These are phyloP conservation scores for Sarcophilus harrisii DNA, from an alignment of 2,797 vertebrate genomes.

Conservation along the genomic window DNA sequence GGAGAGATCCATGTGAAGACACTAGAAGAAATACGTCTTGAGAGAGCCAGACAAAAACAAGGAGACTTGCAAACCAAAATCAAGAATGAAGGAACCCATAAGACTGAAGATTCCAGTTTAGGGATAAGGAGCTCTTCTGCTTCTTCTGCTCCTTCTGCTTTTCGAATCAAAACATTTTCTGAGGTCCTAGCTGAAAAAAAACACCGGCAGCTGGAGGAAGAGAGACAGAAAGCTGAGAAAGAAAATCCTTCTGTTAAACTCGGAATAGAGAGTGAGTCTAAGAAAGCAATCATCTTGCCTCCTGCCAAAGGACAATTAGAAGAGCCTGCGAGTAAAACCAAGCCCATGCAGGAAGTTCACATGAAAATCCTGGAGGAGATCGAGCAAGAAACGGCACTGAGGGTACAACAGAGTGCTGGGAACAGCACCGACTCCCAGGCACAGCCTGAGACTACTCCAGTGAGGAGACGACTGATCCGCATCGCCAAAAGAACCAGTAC, in stretches of 20 bases:
- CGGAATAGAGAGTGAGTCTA: conserved; percentile 70
- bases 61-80: conserved; percentile 74
- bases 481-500: conserved; percentile 83
- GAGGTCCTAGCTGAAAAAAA: conserved; percentile 90
- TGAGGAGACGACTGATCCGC: conserved; percentile 80
- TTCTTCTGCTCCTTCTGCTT: no score
- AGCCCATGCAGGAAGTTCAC: conserved; percentile 80
- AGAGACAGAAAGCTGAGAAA: conserved; percentile 77
- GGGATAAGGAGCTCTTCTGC: conserved; percentile 69
- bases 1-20: conserved; percentile 93
- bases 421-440: conserved; percentile 57
- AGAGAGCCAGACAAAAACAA: conserved; percentile 87
- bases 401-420: conserved; percentile 83
- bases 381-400: conserved; percentile 92
- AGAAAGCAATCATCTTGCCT: conserved; percentile 46
- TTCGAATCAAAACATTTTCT: conserved; percentile 85
- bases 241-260: conserved; percentile 64
- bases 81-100: conserved; percentile 72
- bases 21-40: no score
- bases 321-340: conserved; percentile 62
- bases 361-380: conserved; percentile 97
- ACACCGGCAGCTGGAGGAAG: conserved; percentile 83
- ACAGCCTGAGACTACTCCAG: conserved; percentile 60
- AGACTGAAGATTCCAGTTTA: conserved; percentile 68
- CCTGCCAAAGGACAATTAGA: conserved; percentile 64